A percentile compares a stretch with the other conserved stretches of the same genome.
Evolutionary conservation across 2,888 invertebrate species (phyloP).

Genomic region (Dorcus hopei): DNA sequence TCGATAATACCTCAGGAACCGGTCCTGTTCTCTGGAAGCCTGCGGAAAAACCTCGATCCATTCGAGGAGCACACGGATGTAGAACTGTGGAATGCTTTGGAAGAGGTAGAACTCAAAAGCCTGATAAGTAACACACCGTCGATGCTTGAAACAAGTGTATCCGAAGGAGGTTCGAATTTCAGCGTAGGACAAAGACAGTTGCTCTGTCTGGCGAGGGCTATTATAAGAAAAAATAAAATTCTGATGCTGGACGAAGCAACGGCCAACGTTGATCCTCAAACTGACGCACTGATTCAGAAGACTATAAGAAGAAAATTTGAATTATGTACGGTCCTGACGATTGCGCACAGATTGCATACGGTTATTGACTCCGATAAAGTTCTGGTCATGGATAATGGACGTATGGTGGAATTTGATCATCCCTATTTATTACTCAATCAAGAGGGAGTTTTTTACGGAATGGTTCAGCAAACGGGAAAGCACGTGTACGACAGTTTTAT

Average conservation of each 20-base stretch:
- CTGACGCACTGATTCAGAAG: conserved; percentile 52
- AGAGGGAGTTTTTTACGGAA: conserved; percentile 14
- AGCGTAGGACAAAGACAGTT: conserved; percentile 56
- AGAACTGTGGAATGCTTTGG: conserved; percentile 19
- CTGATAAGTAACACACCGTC: conserved; percentile 9
- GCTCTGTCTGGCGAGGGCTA: conserved; percentile 54
- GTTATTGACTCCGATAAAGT: conserved; percentile 81
- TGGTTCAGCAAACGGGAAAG: conserved; percentile 21
- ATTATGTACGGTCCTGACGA: conserved; percentile 73
- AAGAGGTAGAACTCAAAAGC: conserved; percentile 24
- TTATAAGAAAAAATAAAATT: conserved; percentile 50
- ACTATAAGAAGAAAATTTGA: conserved; percentile 70
- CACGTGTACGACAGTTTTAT: conserved; percentile 40
- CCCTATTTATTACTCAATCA: conserved; percentile 61
- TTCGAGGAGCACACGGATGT: conserved; percentile 66
- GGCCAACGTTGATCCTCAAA: conserved; percentile 52
- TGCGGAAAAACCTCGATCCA: conserved; percentile 87
- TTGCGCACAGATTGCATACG: conserved; percentile 77
- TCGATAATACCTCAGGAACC: conserved; percentile 88
- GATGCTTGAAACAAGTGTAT: conserved; percentile 20
- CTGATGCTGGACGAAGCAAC: conserved; percentile 56
- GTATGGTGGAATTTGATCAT: conserved; percentile 68
- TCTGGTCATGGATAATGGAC: conserved; percentile 73
- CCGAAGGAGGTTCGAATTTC: conserved; percentile 50
- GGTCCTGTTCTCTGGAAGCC: conserved; percentile 80